Percentiles rank a stretch among this genome's conserved stretches.
Conservation (phyloP, 2,888 invertebrate genomes). For the Drosophila sordidapex region DNA sequence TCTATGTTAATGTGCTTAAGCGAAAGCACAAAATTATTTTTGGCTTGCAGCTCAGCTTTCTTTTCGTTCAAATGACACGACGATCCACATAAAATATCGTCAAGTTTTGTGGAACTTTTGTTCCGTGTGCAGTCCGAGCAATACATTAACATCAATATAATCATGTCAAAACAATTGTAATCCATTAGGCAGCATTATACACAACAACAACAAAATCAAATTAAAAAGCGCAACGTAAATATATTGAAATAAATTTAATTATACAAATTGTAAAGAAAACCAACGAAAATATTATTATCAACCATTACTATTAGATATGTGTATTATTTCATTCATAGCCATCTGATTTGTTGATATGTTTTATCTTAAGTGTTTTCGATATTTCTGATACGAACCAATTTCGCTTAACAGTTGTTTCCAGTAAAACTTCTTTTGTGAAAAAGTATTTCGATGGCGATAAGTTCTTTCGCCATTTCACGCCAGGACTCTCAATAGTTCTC, state of each 20-base stretch:
- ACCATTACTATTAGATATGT: background rate
- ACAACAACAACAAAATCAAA: slow-evolving; percentile 13
- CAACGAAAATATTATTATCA: background rate
- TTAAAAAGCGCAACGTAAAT: slow-evolving; percentile 38
- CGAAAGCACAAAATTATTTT: slow-evolving; percentile 33
- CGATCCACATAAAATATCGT: slow-evolving; percentile 23
- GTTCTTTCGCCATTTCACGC: background rate
- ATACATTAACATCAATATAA: slow-evolving; percentile 34
- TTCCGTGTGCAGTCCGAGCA: slow-evolving; percentile 23
- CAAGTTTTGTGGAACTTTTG: slow-evolving; percentile 43
- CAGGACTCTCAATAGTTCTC: slow-evolving; percentile 62
- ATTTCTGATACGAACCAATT: background rate
- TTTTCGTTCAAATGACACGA: slow-evolving; percentile 37
- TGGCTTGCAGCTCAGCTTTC: slow-evolving; percentile 36
- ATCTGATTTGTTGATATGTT: background rate
- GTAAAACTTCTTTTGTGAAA: background rate
- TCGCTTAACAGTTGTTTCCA: background rate
- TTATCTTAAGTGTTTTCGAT: background rate
- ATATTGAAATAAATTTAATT: slow-evolving; percentile 60
- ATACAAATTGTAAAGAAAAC: slow-evolving; percentile 60
- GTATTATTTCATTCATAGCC: background rate
- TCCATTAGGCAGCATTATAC: slow-evolving; percentile 52
- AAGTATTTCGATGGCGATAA: background rate
- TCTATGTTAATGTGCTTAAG: slow-evolving; percentile 56
- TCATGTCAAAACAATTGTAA: slow-evolving; percentile 56